A percentile compares a stretch with the other conserved stretches of the same genome.
Conservation (phyloP, 2,113 vertebrate species). For the Speoplatyrhinus poulsoni region DNA sequence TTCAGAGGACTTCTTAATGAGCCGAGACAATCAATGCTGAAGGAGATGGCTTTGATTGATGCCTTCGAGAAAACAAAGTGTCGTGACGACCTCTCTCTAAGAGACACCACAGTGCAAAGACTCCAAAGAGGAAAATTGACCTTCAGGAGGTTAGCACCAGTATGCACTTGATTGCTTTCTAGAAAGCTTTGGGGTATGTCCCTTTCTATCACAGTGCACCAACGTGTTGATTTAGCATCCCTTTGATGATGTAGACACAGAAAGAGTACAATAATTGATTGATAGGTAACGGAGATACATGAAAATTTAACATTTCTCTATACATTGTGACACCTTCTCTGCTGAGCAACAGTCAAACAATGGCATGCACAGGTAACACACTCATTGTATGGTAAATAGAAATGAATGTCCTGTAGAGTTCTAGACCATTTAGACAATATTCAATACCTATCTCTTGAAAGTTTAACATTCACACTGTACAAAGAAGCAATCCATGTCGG, state of each 20-base stretch:
- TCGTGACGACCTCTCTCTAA: constrained; percentile 62
- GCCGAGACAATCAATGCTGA: constrained; percentile 73
- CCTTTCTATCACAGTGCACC: constrained; percentile 44
- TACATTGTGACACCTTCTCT: constrained; percentile 22
- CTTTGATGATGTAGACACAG: constrained; percentile 18
- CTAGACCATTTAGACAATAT: too few relatives aligned
- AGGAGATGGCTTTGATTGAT: constrained; percentile 74
- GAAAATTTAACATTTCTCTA: constrained; percentile 24
- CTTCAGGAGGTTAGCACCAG: constrained; percentile 51
- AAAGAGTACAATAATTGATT: constrained; percentile 4
- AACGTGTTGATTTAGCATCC: constrained; percentile 45
- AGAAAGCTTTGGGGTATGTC: constrained; percentile 1
- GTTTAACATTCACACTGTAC: too few relatives aligned
- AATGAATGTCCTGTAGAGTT: not conserved
- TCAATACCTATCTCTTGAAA: too few relatives aligned
- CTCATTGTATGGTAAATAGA: not conserved
- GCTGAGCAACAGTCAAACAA: constrained; percentile 5
- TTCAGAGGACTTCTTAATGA: constrained; percentile 71
- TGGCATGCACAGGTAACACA: constrained; percentile 3
- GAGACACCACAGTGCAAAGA: constrained; percentile 54
- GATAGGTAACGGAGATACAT: constrained; percentile 30
- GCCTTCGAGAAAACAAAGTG: constrained; percentile 73
- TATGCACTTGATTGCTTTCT: constrained; percentile 18
- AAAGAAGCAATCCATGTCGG: too few relatives aligned
- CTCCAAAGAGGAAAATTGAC: constrained; percentile 60